A percentile compares a stretch with the other conserved stretches of the same genome.
These are phyloP conservation scores for Rhinatrema bivittatum DNA, from an alignment of 2,797 vertebrate genomes.

Conservation along the genomic window DNA sequence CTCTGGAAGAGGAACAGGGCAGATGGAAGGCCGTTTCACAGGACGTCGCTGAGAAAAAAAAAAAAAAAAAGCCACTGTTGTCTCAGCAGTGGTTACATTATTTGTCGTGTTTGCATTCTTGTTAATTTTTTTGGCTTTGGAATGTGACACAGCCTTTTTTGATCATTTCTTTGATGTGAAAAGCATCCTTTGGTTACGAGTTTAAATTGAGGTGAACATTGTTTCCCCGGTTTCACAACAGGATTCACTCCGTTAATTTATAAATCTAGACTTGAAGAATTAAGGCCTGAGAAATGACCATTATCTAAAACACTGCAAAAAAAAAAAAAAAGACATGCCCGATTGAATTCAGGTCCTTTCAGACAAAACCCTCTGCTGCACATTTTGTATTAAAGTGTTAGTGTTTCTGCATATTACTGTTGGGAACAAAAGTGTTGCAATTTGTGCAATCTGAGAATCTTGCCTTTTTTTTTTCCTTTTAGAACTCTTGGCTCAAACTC, in stretches of 20 bases:
- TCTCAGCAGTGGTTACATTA: conserved; percentile 72
- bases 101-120: conserved; percentile 87
- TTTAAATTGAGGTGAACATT: conserved; percentile 79
- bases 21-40: conserved; percentile 82
- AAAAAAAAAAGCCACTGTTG: conserved; percentile 42
- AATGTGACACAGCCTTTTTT: conserved; percentile 91
- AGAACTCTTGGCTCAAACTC: conserved; percentile 65
- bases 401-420: conserved; percentile 69
- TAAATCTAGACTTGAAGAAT: conserved; percentile 65
- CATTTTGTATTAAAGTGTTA: conserved; percentile 81
- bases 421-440: conserved; percentile 76
- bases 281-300: conserved; percentile 51
- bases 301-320: conserved; percentile 52
- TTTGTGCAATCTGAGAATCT: conserved; percentile 77
- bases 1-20: conserved; percentile 74
- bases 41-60: conserved; percentile 89
- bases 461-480: conserved; percentile 60
- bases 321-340: conserved; percentile 52
- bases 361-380: conserved; percentile 72
- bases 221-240: conserved; percentile 72
- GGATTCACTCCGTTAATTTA: conserved; percentile 82
- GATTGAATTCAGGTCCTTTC: conserved; percentile 52
- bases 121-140: conserved; percentile 84
- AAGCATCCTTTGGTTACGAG: conserved; percentile 73
- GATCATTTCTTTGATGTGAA: conserved; percentile 79